These are phyloP conservation scores for Polietes domitor DNA, from an alignment of 2,888 invertebrate genomes.

Conservation along the genomic window DNA sequence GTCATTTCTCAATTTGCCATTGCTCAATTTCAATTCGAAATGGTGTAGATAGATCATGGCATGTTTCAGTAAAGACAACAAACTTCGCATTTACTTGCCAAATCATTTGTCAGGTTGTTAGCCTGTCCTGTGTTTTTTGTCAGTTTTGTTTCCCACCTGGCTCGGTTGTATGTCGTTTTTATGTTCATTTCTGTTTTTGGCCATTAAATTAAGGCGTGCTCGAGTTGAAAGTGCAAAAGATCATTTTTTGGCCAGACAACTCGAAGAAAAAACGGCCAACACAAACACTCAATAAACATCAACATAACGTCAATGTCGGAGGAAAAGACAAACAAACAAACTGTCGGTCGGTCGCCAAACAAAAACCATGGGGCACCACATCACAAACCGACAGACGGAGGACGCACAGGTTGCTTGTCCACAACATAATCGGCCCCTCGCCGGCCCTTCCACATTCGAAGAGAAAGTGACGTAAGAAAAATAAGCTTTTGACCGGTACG, in stretches of 20 bases:
- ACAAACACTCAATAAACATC: not conserved
- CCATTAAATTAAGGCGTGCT: constrained; percentile 48
- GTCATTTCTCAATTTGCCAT: no score
- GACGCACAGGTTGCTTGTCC: not conserved
- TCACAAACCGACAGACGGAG: constrained; percentile 5
- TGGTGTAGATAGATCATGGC: not conserved
- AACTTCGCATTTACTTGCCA: not conserved
- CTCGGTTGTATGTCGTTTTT: not conserved
- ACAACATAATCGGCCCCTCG: not conserved
- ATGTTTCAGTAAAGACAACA: not conserved
- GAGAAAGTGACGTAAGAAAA: constrained; percentile 62
- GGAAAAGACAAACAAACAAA: not conserved
- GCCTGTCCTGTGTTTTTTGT: constrained; percentile 13
- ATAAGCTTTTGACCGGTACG: not conserved
- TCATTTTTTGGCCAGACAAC: not conserved
- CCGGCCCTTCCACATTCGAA: not conserved
- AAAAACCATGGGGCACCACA: no score
- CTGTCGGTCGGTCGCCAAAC: no score
- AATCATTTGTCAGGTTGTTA: constrained; percentile 37
- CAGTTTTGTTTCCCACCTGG: not conserved
- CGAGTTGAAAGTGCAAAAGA: constrained; percentile 32
- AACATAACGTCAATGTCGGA: not conserved
- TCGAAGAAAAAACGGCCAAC: not conserved
- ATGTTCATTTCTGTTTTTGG: constrained; percentile 25
- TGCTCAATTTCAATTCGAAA: no score